These are phyloP conservation scores for Leucoraja erinaceus DNA, from an alignment of 2,113 vertebrate genomes.

Conservation along the genomic window DNA sequence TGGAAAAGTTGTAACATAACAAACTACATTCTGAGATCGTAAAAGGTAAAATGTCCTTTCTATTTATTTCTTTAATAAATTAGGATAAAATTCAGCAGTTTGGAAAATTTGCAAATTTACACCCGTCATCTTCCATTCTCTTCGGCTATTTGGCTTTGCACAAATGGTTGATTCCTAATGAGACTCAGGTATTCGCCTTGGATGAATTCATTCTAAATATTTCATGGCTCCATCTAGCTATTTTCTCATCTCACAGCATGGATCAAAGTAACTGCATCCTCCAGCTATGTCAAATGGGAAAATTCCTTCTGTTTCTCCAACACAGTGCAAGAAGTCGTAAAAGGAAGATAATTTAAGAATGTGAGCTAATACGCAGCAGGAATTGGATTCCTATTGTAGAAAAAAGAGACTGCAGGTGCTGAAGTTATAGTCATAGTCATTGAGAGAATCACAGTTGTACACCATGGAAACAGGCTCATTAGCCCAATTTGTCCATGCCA, in stretches of 20 bases:
- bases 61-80: slow-evolving; percentile 1
- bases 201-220: neutral
- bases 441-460: too few relatives aligned
- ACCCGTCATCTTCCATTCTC: neutral
- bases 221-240: neutral
- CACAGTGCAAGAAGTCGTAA: neutral
- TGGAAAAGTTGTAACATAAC: neutral
- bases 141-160: neutral
- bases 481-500: too few relatives aligned
- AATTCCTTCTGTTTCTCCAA: neutral
- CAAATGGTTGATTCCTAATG: neutral
- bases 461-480: too few relatives aligned
- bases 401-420: too few relatives aligned
- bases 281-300: neutral
- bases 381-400: neutral
- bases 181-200: neutral
- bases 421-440: too few relatives aligned
- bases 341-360: neutral
- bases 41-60: neutral
- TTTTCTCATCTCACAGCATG: neutral
- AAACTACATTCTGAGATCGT: neutral
- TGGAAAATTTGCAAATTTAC: neutral
- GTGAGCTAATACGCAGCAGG: neutral
- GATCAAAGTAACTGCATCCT: neutral
- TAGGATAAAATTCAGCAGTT: neutral